These are phyloP conservation scores for Drosophila serrata DNA, from an alignment of 1,140 invertebrate genomes.

Conservation along the genomic window DNA sequence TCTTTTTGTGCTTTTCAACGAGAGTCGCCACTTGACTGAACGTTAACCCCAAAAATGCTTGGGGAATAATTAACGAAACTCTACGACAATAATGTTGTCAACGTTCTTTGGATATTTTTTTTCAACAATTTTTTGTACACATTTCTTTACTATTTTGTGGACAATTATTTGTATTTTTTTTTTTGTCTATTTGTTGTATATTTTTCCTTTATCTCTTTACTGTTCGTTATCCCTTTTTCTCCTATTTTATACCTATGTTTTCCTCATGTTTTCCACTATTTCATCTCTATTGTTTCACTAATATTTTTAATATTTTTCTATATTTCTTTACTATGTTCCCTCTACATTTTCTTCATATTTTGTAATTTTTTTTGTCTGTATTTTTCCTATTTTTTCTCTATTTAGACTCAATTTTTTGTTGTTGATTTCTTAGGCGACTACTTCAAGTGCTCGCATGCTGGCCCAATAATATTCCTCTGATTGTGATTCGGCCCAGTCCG, in stretches of 20 bases:
- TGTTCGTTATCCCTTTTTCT: neutral
- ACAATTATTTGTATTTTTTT: neutral
- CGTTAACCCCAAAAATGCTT: conserved; percentile 61
- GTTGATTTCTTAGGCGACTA: neutral
- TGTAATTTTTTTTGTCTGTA: no score
- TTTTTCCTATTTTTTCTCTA: neutral
- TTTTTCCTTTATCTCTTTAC: neutral
- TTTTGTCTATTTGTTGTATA: neutral
- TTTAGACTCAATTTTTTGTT: no score
- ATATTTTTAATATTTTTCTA: neutral
- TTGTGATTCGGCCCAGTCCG: conserved; percentile 40
- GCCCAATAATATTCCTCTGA: conserved; percentile 68
- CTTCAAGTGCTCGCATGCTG: conserved; percentile 71
- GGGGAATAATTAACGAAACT: conserved; percentile 34
- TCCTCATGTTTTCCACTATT: no score
- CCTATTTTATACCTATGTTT: neutral
- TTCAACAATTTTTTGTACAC: neutral
- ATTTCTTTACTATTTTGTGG: neutral
- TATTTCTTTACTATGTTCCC: neutral
- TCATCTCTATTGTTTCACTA: neutral
- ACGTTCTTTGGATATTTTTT: conserved; percentile 18
- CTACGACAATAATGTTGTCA: conserved; percentile 63
- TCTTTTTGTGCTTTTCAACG: conserved; percentile 33
- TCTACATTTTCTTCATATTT: no score
- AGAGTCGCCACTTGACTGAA: conserved; percentile 64